Evolutionary conservation across 2,797 vertebrate genomes (phyloP).

Genomic region (Neomorphus geoffroyi): DNA sequence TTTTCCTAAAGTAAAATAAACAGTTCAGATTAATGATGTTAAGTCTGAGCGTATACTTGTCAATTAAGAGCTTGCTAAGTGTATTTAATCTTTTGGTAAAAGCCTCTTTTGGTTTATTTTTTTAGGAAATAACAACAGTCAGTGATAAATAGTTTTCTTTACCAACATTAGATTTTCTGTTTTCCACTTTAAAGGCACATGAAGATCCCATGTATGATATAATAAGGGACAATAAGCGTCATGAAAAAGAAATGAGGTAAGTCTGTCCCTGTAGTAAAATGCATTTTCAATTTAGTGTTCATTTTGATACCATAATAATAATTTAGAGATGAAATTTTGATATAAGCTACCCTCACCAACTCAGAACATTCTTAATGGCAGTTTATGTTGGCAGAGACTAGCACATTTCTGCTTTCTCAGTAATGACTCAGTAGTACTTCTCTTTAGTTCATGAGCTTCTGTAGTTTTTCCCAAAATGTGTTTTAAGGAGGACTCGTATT

Average conservation of each 20-base stretch:
- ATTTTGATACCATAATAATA: not conserved
- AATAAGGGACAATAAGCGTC: slow-evolving; percentile 92
- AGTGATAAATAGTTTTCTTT: not conserved
- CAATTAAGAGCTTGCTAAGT: not conserved
- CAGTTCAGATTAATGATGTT: not conserved
- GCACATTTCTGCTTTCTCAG: not conserved
- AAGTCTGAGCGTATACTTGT: not conserved
- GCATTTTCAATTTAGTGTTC: not conserved
- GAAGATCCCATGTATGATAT: slow-evolving; percentile 98
- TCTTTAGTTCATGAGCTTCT: not conserved
- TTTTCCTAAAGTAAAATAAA: not conserved
- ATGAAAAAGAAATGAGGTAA: slow-evolving; percentile 94
- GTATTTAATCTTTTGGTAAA: not conserved
- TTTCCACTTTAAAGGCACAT: slow-evolving; percentile 83
- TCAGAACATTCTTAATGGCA: not conserved
- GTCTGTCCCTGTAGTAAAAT: not conserved
- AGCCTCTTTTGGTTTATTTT: not conserved
- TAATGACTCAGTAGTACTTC: not conserved
- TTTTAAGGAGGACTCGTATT: not conserved
- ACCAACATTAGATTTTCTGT: not conserved
- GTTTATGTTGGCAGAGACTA: not conserved
- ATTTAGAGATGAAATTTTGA: not conserved
- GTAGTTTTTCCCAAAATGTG: not conserved
- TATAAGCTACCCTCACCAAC: not conserved
- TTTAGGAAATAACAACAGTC: not conserved